Base-by-base conservation (phyloP, 2,888 invertebrate species). In the Thereva nobilitata region DNA sequence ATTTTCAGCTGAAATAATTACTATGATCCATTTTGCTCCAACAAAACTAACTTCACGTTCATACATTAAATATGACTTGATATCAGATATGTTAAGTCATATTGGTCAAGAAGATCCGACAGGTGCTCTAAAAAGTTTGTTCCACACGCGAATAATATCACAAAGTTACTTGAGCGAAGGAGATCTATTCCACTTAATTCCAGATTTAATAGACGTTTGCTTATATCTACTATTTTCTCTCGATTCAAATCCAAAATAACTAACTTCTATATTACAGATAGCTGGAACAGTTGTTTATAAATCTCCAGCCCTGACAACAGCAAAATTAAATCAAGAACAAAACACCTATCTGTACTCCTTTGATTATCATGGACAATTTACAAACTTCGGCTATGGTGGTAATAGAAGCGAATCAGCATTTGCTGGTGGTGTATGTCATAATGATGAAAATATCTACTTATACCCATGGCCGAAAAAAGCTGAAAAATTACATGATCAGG, bases 381-480 rank as follows among this genome's bases (percentile, higher is more conserved):
- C 68, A n/a, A 54, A 64, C 35, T 69, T 69, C 41, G 68, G 68
- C 1, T 69, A 69, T 49, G 79, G 78, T 66, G 79, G 79, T 67
- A 79, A 78, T 41, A 80, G 80, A 49, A 76, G 77, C 70, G 79
- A 79, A 53, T 76, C 79, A 35, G 82, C 83, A 0, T 83, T 83
- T 69, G 75, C 74, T 45, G 82, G 80, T 37, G 83, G 86, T 1
- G 83, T 84, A 4, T 83, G 85, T 8, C 82, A 86, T 57, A 85
- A 86, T 1, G 85, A 86, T 70, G 86, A 86, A 71, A 78, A 85
- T 0, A 78, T 85, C 4, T 84, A 86, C 72, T 74, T 86, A 9
- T 86, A 86, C 72, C 80, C 80, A 8, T 79, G 77, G 68, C 79
- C 80, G 3, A 74, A 76, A 0, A 78, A 79, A 66, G 79, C 75